phyloP scores from a whole-genome alignment of 1,140 invertebrate genomes.

The Wiebesia pumilae region DNA sequence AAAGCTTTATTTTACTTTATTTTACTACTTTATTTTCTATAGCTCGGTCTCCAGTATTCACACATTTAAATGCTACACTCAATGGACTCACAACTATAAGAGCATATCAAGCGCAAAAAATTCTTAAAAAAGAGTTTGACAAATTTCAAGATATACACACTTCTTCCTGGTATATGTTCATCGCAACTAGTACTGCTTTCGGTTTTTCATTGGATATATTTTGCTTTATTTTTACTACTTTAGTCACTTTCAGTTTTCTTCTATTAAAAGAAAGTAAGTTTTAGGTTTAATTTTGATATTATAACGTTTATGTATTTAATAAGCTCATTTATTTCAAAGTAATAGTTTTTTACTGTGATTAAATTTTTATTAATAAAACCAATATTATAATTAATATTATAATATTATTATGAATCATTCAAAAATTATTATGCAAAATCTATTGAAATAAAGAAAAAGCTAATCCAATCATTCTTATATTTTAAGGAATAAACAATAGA shows the following conservation, averaged over 20 bases:
- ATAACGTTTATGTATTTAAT: background rate
- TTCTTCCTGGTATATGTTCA: conserved; percentile 81
- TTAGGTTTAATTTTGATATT: background rate
- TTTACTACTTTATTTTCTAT: conserved; percentile 60
- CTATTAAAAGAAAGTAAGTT: conserved; percentile 61
- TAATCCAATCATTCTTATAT: too few species aligned
- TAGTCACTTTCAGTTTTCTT: conserved; percentile 80
- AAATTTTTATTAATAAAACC: background rate
- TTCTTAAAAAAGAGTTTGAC: conserved; percentile 88
- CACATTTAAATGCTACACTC: conserved; percentile 90
- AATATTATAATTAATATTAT: too few species aligned
- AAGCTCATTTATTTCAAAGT: background rate
- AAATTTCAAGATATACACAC: conserved; percentile 79
- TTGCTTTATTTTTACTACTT: conserved; percentile 81
- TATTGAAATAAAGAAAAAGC: too few species aligned
- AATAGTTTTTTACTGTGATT: background rate
- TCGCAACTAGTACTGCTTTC: conserved; percentile 82
- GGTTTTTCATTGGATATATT: conserved; percentile 83
- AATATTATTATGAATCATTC: too few species aligned
- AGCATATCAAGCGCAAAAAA: conserved; percentile 86
- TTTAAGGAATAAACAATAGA: too few species aligned
- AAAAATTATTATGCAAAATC: too few species aligned
- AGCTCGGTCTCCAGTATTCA: conserved; percentile 89
- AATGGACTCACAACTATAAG: conserved; percentile 93
- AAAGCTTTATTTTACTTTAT: too few species aligned